Evolutionary conservation across 64 coral and sea anemone species (phyloP).

Genomic region (Montipora capricornis): DNA sequence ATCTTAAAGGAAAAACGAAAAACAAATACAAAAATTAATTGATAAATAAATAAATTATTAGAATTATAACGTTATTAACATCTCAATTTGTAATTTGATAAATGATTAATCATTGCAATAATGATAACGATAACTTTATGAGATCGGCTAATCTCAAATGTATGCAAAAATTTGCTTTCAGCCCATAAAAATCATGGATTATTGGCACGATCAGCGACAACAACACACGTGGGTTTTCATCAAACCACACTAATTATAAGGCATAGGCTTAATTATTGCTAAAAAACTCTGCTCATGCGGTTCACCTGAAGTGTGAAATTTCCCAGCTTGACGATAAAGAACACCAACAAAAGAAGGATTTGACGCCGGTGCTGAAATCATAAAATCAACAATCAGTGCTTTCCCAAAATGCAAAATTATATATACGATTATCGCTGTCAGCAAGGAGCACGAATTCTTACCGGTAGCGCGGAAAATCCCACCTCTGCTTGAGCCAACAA

Average conservation of each 20-base stretch:
- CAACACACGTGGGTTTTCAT: not conserved
- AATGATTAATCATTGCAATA: not conserved
- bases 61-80: not conserved
- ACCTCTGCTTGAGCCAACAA: not conserved
- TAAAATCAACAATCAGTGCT: not conserved
- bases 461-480: slow-evolving; percentile 24
- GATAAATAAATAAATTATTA: not conserved
- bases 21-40: too few relatives aligned
- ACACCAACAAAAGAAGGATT: slow-evolving; percentile 30
- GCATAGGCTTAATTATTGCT: too few relatives aligned
- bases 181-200: too few relatives aligned
- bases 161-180: too few relatives aligned
- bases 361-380: slow-evolving; percentile 23
- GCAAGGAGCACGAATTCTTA: not conserved
- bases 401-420: not conserved
- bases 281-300: not conserved
- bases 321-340: slow-evolving; percentile 27
- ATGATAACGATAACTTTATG: not conserved
- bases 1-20: slow-evolving; percentile 47
- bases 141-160: too few relatives aligned
- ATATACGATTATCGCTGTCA: not conserved
- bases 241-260: too few relatives aligned
- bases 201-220: too few relatives aligned
- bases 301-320: slow-evolving; percentile 78
- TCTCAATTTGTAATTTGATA: not conserved